A percentile compares a stretch with the other conserved stretches of the same genome.
These are phyloP conservation scores for Tribolium freemani DNA, from an alignment of 2,888 invertebrate species.

Conservation along the genomic window DNA sequence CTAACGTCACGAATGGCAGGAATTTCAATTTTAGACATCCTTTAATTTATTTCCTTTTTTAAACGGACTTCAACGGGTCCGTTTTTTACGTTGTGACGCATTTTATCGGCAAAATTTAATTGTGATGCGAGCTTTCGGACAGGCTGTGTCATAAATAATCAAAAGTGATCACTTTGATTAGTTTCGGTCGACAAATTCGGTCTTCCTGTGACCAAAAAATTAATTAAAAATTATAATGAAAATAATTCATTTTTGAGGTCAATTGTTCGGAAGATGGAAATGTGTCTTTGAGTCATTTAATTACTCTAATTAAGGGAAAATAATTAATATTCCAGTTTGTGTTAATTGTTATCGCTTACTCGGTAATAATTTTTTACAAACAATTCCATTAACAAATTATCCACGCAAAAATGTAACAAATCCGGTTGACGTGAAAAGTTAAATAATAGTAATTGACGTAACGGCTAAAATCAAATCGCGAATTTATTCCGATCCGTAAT, in stretches of 20 bases:
- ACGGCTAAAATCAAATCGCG: not conserved
- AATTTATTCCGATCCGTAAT: not conserved
- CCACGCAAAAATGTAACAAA: not conserved
- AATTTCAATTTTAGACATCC: not conserved
- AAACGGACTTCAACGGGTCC: not conserved
- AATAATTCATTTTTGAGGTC: too few species aligned
- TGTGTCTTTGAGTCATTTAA: too few species aligned
- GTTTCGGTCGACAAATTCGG: too few species aligned
- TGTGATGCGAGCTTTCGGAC: too few species aligned
- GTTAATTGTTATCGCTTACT: not conserved
- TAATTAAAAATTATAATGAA: too few species aligned
- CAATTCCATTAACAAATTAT: not conserved
- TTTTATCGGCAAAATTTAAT: not conserved
- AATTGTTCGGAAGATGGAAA: too few species aligned
- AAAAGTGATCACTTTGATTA: too few species aligned
- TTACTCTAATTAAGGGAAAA: too few species aligned
- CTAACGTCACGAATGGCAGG: not conserved
- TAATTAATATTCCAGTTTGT: too few species aligned
- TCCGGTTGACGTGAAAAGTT: not conserved
- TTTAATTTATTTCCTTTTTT: not conserved
- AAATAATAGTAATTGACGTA: not conserved
- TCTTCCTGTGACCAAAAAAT: too few species aligned
- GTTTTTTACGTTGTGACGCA: not conserved
- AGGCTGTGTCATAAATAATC: too few species aligned
- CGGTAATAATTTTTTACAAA: not conserved